Base-by-base conservation (phyloP, 2,888 invertebrate species). In the Dendrolimus pini region DNA sequence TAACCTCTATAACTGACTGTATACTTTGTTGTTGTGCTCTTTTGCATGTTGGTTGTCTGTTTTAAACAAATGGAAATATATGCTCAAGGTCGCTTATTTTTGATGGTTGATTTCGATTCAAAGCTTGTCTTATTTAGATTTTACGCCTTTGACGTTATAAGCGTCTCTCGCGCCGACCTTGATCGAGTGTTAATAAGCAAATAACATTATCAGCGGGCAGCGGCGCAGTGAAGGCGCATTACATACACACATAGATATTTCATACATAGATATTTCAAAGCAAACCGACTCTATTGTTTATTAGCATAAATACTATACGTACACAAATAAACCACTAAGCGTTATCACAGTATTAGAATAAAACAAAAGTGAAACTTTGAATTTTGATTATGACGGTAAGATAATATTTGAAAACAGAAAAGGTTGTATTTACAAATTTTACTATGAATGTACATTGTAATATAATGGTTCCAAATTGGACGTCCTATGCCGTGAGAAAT, bases 231-330 rank as follows among this genome's bases (percentile, higher is more conserved):
- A 66, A 71, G 69, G 67, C 64, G 54, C 56, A 58, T 64, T 61
- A 67, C 68, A 60, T 59, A 54, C 62, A 60, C 68, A 64, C 68
- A n/a, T n/a, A n/a, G n/a, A n/a, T n/a, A n/a, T n/a, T n/a, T n/a
- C n/a, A n/a, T n/a, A n/a, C n/a, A n/a, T n/a, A 66, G 59, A 64
- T 65, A 67, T 57, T 59, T 64, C 62, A 65, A 68, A 65, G 63
- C 65, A 63, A 65, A 60, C 65, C 60, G 59, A 60, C 63, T 58
- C 62, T 66, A 58, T 47, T 47, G 47, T 47, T 47, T 65, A 68
- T 68, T 66, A 72, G 61, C 70, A 71, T 71, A 70, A 70, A 72
- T 67, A 67, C 63, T 9, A 47, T 47, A 66, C 67, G 64, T 70
- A 74, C 67, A 69, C 65, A 71, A 47, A 47, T 47, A 47, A 47